phyloP scores from a whole-genome alignment of 1,140 invertebrate genomes.

The Pogonomyrmex californicus region DNA sequence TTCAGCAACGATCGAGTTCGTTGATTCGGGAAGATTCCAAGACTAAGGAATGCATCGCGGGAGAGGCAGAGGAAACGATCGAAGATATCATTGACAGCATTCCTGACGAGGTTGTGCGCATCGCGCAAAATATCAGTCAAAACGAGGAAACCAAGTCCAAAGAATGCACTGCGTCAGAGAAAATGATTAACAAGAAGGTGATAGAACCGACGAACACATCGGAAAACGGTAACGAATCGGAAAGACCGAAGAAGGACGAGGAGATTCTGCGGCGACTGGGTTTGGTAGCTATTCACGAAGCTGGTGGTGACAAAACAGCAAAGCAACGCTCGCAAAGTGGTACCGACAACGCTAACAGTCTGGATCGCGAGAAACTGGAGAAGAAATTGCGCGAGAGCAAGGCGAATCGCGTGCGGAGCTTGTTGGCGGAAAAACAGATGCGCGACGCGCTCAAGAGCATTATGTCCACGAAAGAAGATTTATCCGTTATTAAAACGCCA shows the following conservation, averaged over 20 bases:
- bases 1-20: conserved; percentile 65
- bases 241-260: conserved; percentile 77
- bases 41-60: conserved; percentile 25
- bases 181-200: neutral
- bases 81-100: conserved; percentile 82
- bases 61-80: conserved; percentile 75
- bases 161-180: neutral
- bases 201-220: neutral
- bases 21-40: conserved; percentile 50
- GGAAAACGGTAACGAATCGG: conserved; percentile 1
- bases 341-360: conserved; percentile 59
- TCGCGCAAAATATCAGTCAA: conserved; percentile 73
- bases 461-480: conserved; percentile 80
- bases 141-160: conserved; percentile 18
- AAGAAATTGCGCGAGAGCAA: conserved; percentile 83
- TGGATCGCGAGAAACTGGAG: conserved; percentile 81
- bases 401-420: conserved; percentile 82
- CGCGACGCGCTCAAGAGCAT: conserved; percentile 83
- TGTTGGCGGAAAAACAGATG: conserved; percentile 85
- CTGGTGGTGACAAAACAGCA: conserved; percentile 61
- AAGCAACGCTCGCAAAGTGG: conserved; percentile 60
- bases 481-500: neutral
- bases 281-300: conserved; percentile 80
- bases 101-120: conserved; percentile 79
- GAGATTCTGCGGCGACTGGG: conserved; percentile 82